Conservation (phyloP, 2,113 vertebrate species). For the Callocephalon fimbriatum region DNA sequence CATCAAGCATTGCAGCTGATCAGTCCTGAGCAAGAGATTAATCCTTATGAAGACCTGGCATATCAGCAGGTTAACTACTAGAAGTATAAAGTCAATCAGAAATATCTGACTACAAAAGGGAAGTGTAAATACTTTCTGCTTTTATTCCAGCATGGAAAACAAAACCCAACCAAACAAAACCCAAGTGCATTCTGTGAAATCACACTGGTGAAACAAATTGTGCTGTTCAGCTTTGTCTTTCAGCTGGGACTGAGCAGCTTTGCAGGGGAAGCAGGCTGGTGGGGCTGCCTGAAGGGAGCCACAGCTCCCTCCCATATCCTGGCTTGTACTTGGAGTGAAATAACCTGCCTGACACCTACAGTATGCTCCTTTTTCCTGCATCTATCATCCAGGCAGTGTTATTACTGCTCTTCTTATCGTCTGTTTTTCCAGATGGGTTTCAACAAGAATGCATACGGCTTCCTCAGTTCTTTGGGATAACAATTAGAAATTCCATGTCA, state of each 20-base stretch:
- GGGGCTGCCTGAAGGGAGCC: neutral
- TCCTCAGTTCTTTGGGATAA: neutral
- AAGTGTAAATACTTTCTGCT: neutral
- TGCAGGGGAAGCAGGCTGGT: neutral
- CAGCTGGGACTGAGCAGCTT: neutral
- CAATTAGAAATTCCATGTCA: constrained; percentile 4
- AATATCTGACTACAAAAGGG: neutral
- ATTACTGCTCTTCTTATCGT: neutral
- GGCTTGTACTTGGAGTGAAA: neutral
- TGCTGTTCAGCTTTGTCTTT: neutral
- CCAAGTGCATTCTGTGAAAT: accelerated
- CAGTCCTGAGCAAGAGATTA: neutral
- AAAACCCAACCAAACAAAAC: neutral
- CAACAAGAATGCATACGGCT: neutral
- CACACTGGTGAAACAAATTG: neutral
- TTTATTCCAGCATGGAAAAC: neutral
- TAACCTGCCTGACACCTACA: neutral
- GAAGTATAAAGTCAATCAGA: neutral
- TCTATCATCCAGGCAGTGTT: neutral
- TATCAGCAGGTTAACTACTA: neutral
- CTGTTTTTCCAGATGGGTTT: constrained; percentile 10
- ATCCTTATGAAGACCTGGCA: neutral
- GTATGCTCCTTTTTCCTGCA: neutral
- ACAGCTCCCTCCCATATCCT: neutral
- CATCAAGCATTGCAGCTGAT: neutral